These are phyloP conservation scores for Crotalus tigris DNA, from an alignment of 2,113 vertebrate genomes.

Conservation along the genomic window DNA sequence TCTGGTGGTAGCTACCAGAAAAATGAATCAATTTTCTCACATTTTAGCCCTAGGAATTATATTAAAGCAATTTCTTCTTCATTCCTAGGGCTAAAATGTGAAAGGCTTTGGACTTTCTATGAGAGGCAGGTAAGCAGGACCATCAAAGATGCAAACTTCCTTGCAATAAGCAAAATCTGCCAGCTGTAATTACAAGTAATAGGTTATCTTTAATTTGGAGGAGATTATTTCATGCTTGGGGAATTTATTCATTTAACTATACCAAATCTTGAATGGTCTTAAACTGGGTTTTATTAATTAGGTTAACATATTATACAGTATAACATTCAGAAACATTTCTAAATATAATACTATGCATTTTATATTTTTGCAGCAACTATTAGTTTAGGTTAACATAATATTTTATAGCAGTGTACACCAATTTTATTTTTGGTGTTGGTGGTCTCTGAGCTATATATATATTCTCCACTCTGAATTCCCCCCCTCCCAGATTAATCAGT, in stretches of 20 bases:
- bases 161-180: background rate
- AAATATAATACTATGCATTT: background rate
- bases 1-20: accelerated
- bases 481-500: background rate
- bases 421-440: background rate
- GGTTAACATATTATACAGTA: background rate
- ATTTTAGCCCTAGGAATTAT: background rate
- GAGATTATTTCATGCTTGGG: background rate
- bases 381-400: background rate
- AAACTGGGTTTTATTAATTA: background rate
- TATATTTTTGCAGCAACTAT: background rate
- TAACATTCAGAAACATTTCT: background rate
- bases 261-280: background rate
- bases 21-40: background rate
- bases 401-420: background rate
- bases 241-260: background rate
- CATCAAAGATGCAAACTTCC: background rate
- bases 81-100: background rate
- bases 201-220: background rate
- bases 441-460: background rate
- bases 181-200: background rate
- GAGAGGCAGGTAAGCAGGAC: background rate
- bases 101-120: background rate
- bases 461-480: background rate
- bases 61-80: background rate